Base-by-base conservation (phyloP, 1,140 invertebrate species). In the Lysiphlebus fabarum region DNA sequence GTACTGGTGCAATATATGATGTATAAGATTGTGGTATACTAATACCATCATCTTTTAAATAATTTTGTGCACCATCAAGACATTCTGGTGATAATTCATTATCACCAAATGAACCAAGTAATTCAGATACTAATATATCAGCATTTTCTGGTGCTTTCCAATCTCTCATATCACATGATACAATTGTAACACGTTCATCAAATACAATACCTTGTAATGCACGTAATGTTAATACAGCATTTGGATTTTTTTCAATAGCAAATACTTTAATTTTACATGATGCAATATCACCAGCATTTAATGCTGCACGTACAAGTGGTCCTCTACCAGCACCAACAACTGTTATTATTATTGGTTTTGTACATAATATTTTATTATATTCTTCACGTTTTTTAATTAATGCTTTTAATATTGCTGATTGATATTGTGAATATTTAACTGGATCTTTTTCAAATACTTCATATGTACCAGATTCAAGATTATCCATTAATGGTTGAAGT, bases 41-140 rank as follows among this genome's bases (percentile, higher is more conserved):
- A 56, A 98, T 90, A 14, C 95, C 95, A 81, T 88, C 88, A 47
- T 87, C 87, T 82, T 93, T 95, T 0, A 98, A 77, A 64, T 95
- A 90, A 44, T 87, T 85, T 67, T 95, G 87, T 10, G 94, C 95
- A 6, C 96, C 95, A 82, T 99, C 95, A 10, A 99, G 82, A 81
- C 97, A 99, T 79, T 99, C 98, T 0, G 98, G 98, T 1, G 94
- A 97, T 1, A 99, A 83, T 82, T 99, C 98, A 78, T 99, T 99
- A 75, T 99, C 96, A 14, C 95, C 96, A 83, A 99, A 99, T 8
- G 96, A 99, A 6, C 98, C 89, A 7, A 99, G 81, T 12, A 99
- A 81, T 82, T 99, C 98, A 8, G 95, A 98, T 1, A 99, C 90
- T 37, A 99, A 78, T 62, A 99, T 95, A 78, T 99, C 97, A 1